Evolutionary conservation across 2,797 vertebrate species (phyloP).

Genomic region (Lagodon rhomboides): DNA sequence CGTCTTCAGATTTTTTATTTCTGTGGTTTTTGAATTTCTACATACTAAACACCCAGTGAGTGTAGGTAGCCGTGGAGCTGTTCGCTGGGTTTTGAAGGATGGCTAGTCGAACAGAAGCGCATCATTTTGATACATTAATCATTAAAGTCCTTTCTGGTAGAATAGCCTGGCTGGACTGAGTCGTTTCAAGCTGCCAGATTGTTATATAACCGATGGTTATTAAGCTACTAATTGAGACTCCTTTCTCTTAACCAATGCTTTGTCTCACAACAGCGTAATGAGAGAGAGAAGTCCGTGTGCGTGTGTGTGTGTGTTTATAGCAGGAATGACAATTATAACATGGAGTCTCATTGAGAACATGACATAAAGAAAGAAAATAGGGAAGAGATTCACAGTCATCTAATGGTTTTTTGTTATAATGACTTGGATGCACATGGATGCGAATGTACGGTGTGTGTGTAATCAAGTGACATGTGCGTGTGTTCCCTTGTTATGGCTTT

Average conservation of each 20-base stretch:
- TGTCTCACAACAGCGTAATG: slow-evolving; percentile 32
- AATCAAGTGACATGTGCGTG: neutral
- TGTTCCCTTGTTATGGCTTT: neutral
- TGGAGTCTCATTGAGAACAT: neutral
- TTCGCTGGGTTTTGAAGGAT: neutral
- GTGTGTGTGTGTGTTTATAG: slow-evolving; percentile 2
- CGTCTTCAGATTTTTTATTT: neutral
- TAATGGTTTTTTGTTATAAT: neutral
- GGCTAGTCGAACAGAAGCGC: slow-evolving; percentile 21
- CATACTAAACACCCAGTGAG: neutral
- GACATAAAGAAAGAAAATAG: neutral
- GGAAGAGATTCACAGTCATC: neutral
- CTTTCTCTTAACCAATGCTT: slow-evolving; percentile 46
- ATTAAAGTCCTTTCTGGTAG: slow-evolving; percentile 13
- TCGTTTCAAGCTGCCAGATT: slow-evolving; percentile 34
- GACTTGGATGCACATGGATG: neutral
- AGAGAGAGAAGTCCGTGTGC: slow-evolving; percentile 15
- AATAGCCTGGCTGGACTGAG: slow-evolving; percentile 25
- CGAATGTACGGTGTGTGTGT: neutral
- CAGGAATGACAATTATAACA: neutral
- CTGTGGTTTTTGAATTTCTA: neutral
- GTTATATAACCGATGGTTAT: slow-evolving; percentile 48
- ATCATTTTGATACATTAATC: slow-evolving; percentile 32
- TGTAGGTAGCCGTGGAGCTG: neutral
- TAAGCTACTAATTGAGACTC: slow-evolving; percentile 43